Base-by-base conservation (phyloP, 2,113 vertebrate species). In the Cryptoleucopteryx plumbea region DNA sequence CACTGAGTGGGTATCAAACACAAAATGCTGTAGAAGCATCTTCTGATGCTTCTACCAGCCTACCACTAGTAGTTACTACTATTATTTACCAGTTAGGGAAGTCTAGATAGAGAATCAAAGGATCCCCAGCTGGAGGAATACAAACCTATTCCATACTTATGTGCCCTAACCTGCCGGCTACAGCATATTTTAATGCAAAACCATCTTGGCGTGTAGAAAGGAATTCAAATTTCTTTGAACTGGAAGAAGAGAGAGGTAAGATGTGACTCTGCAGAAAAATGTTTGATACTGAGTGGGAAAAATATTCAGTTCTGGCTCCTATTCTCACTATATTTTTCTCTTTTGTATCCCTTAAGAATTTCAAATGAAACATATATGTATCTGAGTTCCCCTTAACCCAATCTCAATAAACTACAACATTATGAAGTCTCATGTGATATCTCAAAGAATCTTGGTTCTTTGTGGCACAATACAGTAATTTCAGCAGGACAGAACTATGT, bases 281-380 rank as follows among this genome's bases (percentile, higher is more conserved):
- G 2, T 14, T 59, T 5, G 7, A 48, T 53, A 55, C 0, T 2
- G 1, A 59, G 7, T 40, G 3, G 23, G 11, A n/a, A 78, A 62
- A 34, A 42, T 22, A 7, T 58, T 85, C 13, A 5, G 2, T 56
- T 91, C 19, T 56, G 38, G 19, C 1, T 72, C 5, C 0, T 9
- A 6, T 43, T 72, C 11, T 40, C 38, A 56, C 1, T 0, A 7
- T 13, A 34, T 45, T 42, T 67, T 42, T 16, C 4, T 66, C 11
- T 29, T 77, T 45, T 52, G 1, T 38, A 42, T 34, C 12, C 20
- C 5, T 10, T 70, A 82, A 8, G 3, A 71, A 43, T 48, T 88
- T 88, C 19, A 72, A 58, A 63, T 16, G 13, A 75, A 34, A 8
- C 4, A 20, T 47, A 32, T 56, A 9, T 23, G 13, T 13, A 9